Base-by-base conservation (phyloP, 1,140 invertebrate genomes). In the Bombyx mandarina region DNA sequence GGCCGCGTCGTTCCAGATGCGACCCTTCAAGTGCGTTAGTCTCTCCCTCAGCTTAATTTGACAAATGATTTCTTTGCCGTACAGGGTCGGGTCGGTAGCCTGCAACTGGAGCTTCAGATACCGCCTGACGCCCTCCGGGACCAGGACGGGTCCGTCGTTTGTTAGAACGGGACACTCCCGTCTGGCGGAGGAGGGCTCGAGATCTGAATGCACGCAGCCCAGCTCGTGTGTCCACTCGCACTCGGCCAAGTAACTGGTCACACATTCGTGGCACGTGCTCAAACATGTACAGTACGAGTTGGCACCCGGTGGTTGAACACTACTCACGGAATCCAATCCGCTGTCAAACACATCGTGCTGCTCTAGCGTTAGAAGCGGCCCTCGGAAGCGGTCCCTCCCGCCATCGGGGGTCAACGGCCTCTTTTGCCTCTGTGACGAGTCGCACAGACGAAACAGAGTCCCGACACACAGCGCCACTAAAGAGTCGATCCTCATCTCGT, bases 221-320 rank as follows among this genome's bases (percentile, higher is more conserved):
- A 56, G 65, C 35, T 71, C 54, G 45, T 74, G 69, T 51, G 71
- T 73, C 71, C 73, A 76, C 0, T 60, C 60, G 51, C 73, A 75
- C 35, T 49, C 48, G 35, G 62, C 58, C 45, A 26, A 52, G 5
- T 48, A 18, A 12, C 59, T 70, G 54, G 56, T 62, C 2, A 64
- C 52, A 54, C 73, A 76, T 51, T 70, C 65, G 2, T 35, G 50
- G 45, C 71, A 76, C 1, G 60, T 63, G 10, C 45, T 52, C 49
- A 69, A 67, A 22, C 59, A 56, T 12, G 45, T 56, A 49, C 69
- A 76, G 35, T 65, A 35, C 4, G 26, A 35, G 26, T 35, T 35
- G 26, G 26, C 26, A 35, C 2, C 26, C 26, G 26, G 26, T 35
- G 2, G 2, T 35, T 35, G 26, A 35, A 5, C 2, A 35, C 26